Conservation (phyloP, 1,140 invertebrate species). For the Helicoverpa zea region DNA sequence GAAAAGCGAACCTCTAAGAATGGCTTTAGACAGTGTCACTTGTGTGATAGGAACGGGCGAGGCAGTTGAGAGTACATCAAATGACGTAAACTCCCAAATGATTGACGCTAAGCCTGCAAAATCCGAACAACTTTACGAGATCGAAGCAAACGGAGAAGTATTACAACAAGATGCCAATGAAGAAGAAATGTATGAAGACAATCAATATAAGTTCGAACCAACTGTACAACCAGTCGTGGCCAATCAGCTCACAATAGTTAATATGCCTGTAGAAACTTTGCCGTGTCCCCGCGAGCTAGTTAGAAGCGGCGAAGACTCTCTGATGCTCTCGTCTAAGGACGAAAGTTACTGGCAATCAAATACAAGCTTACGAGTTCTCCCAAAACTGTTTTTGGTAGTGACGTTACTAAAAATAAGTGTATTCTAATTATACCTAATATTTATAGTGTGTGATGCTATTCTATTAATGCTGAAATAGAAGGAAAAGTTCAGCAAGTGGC, state of each 20-base stretch:
- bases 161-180: slow-evolving; percentile 68
- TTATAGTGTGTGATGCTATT: slow-evolving; percentile 26
- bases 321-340: slow-evolving; percentile 81
- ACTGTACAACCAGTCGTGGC: slow-evolving; percentile 60
- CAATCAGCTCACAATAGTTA: slow-evolving; percentile 70
- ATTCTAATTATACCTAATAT: slow-evolving; percentile 4
- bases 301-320: slow-evolving; percentile 77
- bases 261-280: slow-evolving; percentile 69
- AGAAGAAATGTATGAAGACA: slow-evolving; percentile 64
- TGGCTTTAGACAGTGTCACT: slow-evolving; percentile 76
- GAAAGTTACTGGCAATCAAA: slow-evolving; percentile 75
- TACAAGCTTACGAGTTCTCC: slow-evolving; percentile 62
- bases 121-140: slow-evolving; percentile 63
- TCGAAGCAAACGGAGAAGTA: slow-evolving; percentile 62
- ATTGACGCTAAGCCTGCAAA: slow-evolving; percentile 53
- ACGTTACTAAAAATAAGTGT: slow-evolving; percentile 49
- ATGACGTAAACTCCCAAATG: slow-evolving; percentile 45
- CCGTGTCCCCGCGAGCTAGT: slow-evolving; percentile 68
- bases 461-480: slow-evolving; percentile 17
- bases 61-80: slow-evolving; percentile 43
- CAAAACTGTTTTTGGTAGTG: slow-evolving; percentile 65
- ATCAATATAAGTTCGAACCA: slow-evolving; percentile 68
- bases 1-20: slow-evolving; percentile 87
- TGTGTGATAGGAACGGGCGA: slow-evolving; percentile 62
- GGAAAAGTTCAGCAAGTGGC: neutral